These are phyloP conservation scores for Nebria brevicollis DNA, from an alignment of 2,888 invertebrate genomes.

Conservation along the genomic window DNA sequence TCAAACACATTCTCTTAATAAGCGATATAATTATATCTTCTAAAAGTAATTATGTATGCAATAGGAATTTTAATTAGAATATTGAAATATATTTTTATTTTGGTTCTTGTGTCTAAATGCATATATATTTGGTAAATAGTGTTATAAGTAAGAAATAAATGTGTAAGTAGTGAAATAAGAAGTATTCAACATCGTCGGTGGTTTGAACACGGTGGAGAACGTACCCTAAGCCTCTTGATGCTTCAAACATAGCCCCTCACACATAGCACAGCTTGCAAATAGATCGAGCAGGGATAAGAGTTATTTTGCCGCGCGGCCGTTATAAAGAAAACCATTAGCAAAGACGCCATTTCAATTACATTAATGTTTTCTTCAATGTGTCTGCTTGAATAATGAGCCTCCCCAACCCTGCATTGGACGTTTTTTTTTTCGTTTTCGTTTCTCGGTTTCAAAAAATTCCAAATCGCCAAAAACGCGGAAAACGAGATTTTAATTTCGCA, in stretches of 20 bases:
- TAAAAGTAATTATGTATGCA: background rate
- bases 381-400: conserved; percentile 25
- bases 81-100: background rate
- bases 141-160: background rate
- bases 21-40: background rate
- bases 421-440: background rate
- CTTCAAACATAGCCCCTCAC: background rate
- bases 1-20: background rate
- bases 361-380: conserved; percentile 30
- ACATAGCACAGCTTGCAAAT: conserved; percentile 28
- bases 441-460: no score
- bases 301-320: conserved; percentile 15
- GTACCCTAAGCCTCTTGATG: conserved; percentile 10
- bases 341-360: conserved; percentile 40
- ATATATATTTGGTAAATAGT: no score
- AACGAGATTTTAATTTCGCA: conserved; percentile 24
- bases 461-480: no score
- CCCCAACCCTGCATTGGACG: background rate
- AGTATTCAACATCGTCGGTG: background rate
- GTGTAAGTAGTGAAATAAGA: background rate
- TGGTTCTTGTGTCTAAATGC: no score
- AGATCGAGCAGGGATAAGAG: conserved; percentile 37
- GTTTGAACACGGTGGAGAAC: background rate
- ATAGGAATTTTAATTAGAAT: background rate
- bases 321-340: conserved; percentile 36